phyloP scores from a whole-genome alignment of 2,888 invertebrate genomes.

The Agrochola circellaris region DNA sequence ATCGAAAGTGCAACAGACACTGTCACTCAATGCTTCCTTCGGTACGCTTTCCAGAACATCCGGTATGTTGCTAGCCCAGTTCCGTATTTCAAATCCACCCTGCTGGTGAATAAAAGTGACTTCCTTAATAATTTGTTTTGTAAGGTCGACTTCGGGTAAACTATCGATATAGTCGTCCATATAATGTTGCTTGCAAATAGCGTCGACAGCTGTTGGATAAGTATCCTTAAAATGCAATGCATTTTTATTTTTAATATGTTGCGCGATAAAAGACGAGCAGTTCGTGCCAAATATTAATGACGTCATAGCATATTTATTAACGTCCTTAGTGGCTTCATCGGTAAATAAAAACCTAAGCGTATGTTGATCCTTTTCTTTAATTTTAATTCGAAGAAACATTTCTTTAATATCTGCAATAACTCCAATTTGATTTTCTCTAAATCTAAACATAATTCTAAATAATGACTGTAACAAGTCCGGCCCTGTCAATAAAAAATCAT shows the following conservation, averaged over 20 bases:
- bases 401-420: neutral
- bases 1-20: no score
- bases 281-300: conserved; percentile 5
- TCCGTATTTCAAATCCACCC: no score
- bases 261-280: conserved; percentile 4
- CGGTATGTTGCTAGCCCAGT: no score
- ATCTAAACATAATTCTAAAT: conserved; percentile 8
- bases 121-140: no score
- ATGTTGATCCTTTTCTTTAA: conserved; percentile 6
- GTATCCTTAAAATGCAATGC: neutral
- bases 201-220: conserved; percentile 1
- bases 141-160: neutral
- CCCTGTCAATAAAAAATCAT: conserved; percentile 4
- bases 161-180: conserved; percentile 8
- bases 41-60: no score
- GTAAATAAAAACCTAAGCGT: neutral
- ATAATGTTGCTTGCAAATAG: conserved; percentile 5
- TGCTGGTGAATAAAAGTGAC: no score
- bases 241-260: conserved; percentile 8
- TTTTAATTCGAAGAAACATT: neutral
- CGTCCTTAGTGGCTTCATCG: neutral
- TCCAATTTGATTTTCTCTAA: conserved; percentile 3
- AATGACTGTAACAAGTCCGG: neutral
- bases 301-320: neutral
- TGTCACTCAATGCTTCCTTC: no score